Base-by-base conservation (phyloP, 1,140 invertebrate species). In the Aphelinus certus region DNA sequence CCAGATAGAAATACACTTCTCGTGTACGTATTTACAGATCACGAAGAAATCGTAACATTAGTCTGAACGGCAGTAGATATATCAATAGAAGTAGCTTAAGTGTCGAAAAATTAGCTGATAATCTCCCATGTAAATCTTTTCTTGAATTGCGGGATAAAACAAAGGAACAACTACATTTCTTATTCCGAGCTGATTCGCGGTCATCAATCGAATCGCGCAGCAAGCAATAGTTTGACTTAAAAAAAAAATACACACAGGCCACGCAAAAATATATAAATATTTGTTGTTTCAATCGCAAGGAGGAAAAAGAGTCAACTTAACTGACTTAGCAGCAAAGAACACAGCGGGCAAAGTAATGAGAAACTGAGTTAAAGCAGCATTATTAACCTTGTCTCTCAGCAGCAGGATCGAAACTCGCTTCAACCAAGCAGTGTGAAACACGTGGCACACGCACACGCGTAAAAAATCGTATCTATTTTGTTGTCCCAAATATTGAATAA, bases 341-440 rank as follows among this genome's bases (percentile, higher is more conserved):
- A 75, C 67, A 64, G 67, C 61, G 66, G 73, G 60, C 42, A 75
- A 75, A 70, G 66, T 64, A 67, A 75, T 55, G 56, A 75, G 26
- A 26, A 26, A 26, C 26, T 26, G 26, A 26, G 26, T 26, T 26
- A 26, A 26, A 26, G 26, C 26, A 26, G 26, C 26, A 26, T 26
- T 26, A 26, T 26, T 26, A 75, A 75, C 47, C 67, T 26, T 7
- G 45, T 43, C 58, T 75, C 53, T 26, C 4, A 48, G 66, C 66
- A 60, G 7, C 56, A 64, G 57, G 61, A 46, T 64, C 66, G 58
- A 42, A n/a, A 57, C 26, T 68, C 57, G 64, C 51, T n/a, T 57
- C 55, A 5, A 64, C 61, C 49, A 9, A 62, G 7, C 51, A 10
- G 43, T 48, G 65, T 48, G 46, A 48, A 65, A 42, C 7, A 51